These are phyloP conservation scores for Kobus ellipsiprymnus DNA, from an alignment of 2,113 vertebrate genomes.

Conservation along the genomic window DNA sequence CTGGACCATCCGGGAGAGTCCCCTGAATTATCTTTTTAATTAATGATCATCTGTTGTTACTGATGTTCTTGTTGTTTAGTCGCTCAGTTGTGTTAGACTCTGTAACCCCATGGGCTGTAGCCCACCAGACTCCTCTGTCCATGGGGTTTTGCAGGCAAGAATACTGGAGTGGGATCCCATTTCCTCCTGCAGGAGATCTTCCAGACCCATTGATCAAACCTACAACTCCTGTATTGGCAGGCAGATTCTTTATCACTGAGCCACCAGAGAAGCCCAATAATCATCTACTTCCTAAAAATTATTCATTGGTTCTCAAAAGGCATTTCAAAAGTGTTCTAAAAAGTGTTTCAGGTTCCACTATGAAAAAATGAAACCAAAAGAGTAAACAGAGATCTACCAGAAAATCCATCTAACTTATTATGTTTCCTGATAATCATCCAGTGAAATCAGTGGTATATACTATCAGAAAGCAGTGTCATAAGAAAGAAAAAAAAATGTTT, in stretches of 20 bases:
- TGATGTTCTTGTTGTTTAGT: neutral
- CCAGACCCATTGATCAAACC: neutral
- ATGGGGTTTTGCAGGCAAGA: neutral
- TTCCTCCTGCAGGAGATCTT: neutral
- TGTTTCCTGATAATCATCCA: neutral
- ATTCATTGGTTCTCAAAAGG: slow-evolving; percentile 13
- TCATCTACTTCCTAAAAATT: neutral
- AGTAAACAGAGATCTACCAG: neutral
- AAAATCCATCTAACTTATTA: neutral
- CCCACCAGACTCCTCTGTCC: neutral
- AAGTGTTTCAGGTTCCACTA: neutral
- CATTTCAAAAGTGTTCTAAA: neutral
- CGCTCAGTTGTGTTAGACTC: neutral
- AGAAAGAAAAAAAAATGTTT: neutral
- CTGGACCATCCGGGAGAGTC: neutral
- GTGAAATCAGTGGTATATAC: neutral
- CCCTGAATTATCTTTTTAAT: neutral
- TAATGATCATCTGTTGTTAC: neutral
- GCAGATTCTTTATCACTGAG: neutral
- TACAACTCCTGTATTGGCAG: neutral
- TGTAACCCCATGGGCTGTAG: neutral
- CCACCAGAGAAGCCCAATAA: neutral
- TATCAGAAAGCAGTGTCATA: neutral
- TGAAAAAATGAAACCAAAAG: neutral
- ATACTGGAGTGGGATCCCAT: neutral